These are phyloP conservation scores for Tortricodes alternella DNA, from an alignment of 2,888 invertebrate species.

Conservation along the genomic window DNA sequence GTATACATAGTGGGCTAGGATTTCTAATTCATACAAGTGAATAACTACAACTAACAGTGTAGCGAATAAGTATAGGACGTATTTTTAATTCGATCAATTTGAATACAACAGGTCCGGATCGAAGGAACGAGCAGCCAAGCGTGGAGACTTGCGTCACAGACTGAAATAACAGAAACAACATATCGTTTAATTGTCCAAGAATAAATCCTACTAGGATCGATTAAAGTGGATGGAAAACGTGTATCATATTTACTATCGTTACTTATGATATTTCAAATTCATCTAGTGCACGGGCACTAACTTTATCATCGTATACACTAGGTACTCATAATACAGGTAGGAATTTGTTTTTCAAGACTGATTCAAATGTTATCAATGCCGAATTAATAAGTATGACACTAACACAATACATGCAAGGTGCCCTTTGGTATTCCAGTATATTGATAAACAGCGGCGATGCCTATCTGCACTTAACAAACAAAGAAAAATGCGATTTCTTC, in stretches of 20 bases:
- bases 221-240: not conserved
- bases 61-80: conserved; percentile 13
- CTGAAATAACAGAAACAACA: conserved; percentile 45
- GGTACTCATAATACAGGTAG: not conserved
- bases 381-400: not conserved
- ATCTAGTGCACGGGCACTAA: not conserved
- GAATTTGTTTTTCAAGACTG: not conserved
- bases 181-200: not conserved
- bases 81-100: conserved; percentile 36
- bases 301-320: not conserved
- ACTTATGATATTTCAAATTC: not conserved
- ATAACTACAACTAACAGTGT: no score
- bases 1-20: no score
- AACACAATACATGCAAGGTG: conserved; percentile 12
- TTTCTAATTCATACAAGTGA: no score
- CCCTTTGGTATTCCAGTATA: conserved; percentile 31
- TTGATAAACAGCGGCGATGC: conserved; percentile 45
- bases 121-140: conserved; percentile 49
- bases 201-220: not conserved
- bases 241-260: not conserved
- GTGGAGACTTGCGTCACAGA: conserved; percentile 50
- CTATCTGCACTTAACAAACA: conserved; percentile 60
- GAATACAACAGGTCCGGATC: conserved; percentile 44
- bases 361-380: conserved; percentile 2
- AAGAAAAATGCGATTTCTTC: conserved; percentile 67